Base-by-base conservation (phyloP, 53 echinoderm and acorn worm species). In the Zoroaster sp. region DNA sequence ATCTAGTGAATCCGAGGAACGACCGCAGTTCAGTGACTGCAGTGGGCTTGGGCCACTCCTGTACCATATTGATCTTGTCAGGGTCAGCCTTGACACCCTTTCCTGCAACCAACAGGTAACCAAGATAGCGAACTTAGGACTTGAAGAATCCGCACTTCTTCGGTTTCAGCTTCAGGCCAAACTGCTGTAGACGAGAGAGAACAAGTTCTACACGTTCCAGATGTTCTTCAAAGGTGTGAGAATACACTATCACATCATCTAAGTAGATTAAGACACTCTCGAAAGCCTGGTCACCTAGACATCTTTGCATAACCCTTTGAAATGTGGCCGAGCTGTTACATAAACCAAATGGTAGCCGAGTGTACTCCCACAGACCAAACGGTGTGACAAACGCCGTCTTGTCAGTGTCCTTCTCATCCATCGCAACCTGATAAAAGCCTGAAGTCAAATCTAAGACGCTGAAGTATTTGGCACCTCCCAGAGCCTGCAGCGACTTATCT, bases 151-250 rank as follows among this genome's bases (percentile, higher is more conserved):
- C 53, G 15, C 91, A 86, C 47, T 91, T 91, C 2, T 8, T 21
- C 9, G 80, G 80, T 32, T 93, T 93, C 17, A 93, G 43, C 68
- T 90, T 93, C 44, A 93, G 52, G 0, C 90, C 93, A 82, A 73
- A 40, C 10, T 87, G 39, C 30, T 66, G 80, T 10, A 90, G 87
- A 32, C 90, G 18, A 3, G 80, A 35, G 46, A 93, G 87, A 1
- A 93, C 90, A 39, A 38, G 32, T 9, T 82, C 78, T 12, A 89
- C 73, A 12, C 86, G 66, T 15, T 14, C 31, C 13, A 93, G 41
- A 32, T 86, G 89, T 25, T 90, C 80, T 6, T 87, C 87, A 70
- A 90, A 90, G 1, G 71, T 77, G 15, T 39, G 5, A 18, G 87
- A 87, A 54, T 71, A 93, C 3, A 93, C 79, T 5, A 93, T 77